phyloP scores from a whole-genome alignment of 1,140 invertebrate species.

The Drosophila santomea region DNA sequence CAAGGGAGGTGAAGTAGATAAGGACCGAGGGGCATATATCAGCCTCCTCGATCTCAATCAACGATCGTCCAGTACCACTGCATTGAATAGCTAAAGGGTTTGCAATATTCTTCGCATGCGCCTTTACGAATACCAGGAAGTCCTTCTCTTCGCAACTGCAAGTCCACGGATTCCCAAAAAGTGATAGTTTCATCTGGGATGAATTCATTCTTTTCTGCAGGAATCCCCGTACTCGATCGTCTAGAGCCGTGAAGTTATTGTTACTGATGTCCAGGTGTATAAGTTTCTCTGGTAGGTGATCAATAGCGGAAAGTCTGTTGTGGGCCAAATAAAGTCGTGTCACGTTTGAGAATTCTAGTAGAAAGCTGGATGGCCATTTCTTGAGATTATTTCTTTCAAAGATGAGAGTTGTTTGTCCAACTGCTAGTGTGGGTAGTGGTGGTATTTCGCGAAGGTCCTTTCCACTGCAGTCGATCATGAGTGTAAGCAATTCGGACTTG shows the following conservation, averaged over 20 bases:
- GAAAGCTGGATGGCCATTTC: neutral
- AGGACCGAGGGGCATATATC: slow-evolving; percentile 21
- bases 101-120: slow-evolving; percentile 4
- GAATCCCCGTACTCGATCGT: neutral
- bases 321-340: slow-evolving; percentile 2
- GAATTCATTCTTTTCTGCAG: neutral
- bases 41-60: slow-evolving; percentile 15
- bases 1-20: slow-evolving; percentile 9
- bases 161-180: slow-evolving; percentile 14
- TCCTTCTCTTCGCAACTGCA: slow-evolving; percentile 10
- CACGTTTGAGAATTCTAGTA: slow-evolving; percentile 2
- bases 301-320: slow-evolving; percentile 5
- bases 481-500: neutral
- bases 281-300: neutral
- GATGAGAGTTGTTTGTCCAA: slow-evolving; percentile 1
- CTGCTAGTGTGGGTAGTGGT: neutral
- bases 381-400: slow-evolving; percentile 11
- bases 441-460: slow-evolving; percentile 1
- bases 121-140: slow-evolving; percentile 12
- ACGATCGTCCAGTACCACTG: neutral
- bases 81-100: neutral
- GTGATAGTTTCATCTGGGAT: neutral
- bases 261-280: slow-evolving; percentile 1
- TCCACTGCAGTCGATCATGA: slow-evolving; percentile 1
- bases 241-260: slow-evolving; percentile 3